Conservation (phyloP, 2,113 vertebrate genomes). For the Pimephales promelas region DNA sequence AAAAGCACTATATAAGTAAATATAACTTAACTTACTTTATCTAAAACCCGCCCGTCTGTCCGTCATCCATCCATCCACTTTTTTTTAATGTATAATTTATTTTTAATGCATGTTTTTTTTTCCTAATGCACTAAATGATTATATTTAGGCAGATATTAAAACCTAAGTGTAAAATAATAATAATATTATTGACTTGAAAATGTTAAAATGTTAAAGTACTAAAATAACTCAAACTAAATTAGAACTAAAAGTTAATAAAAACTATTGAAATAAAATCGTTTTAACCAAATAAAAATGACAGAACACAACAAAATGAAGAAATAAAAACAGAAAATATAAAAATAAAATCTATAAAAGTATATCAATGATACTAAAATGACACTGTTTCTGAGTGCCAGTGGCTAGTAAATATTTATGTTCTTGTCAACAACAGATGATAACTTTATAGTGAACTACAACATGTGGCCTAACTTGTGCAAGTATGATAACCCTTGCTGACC, state of each 20-base stretch:
- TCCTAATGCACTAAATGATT: background rate
- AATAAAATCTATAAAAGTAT: background rate
- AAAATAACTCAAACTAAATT: background rate
- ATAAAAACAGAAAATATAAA: background rate
- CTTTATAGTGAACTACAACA: background rate
- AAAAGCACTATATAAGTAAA: too few species aligned
- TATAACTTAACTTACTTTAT: too few species aligned
- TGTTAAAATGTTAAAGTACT: background rate
- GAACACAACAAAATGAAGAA: background rate
- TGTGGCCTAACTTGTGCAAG: background rate
- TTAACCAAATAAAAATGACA: background rate
- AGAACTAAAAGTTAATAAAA: background rate
- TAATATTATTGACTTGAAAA: background rate
- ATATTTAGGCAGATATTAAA: background rate
- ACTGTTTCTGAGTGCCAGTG: background rate
- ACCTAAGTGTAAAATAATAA: background rate
- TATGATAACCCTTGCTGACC: background rate
- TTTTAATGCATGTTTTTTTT: background rate
- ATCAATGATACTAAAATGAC: background rate
- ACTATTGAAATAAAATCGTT: too few species aligned
- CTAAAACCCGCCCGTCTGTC: too few species aligned
- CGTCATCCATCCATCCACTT: constrained; percentile 6
- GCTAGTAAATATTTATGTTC: background rate
- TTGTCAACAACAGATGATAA: background rate
- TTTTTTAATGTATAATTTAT: constrained; percentile 36